Base-by-base conservation (phyloP, 2,797 vertebrate species). In the Columba guinea region DNA sequence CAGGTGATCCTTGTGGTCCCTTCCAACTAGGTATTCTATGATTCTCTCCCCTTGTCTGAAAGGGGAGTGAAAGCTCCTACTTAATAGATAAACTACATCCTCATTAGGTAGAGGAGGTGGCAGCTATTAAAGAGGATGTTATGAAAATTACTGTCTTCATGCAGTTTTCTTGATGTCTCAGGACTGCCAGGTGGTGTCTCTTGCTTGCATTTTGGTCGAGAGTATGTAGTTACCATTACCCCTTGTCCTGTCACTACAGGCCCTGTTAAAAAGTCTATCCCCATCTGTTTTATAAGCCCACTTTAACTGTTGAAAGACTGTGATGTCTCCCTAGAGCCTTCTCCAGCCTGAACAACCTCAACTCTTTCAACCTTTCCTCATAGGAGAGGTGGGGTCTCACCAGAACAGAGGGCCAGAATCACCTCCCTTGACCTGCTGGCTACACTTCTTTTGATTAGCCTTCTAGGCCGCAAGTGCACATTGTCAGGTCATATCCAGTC, bases 381-480 rank as follows among this genome's bases (percentile, higher is more conserved):
- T 4, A 27, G 35, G 18, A 62, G 41, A 67, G 3, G 13, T 44
- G 27, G 8, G 22, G 4, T 53, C 48, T 62, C 21, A 20, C 6
- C 7, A 34, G 30, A 12, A 10, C 5, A 48, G 41, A 52, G 21
- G 32, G 27, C 21, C 21, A 65, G 76, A 55, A 65, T 46, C 26
- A 4, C 30, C 21, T 44, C 76, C 39, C 12, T 55, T 2, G 2
- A 34, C 27, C 26, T 62, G 26, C 26, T 70, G 37, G 6, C 35
- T 16, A 34, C 0, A 2, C 32, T 41, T 9, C 65, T 70, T 48
- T 10, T 48, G n/a, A 48, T 79, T 34, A 39, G 44, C 34, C 22
- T 26, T 49, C 46, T 76, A 17, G 34, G 28, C 26, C 44, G 20
- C 2, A 1, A 44, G 39, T 0, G 0, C 13, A 68, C 7, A 4